Base-by-base conservation (phyloP, 2,888 invertebrate species). In the Poecilus cupreus region DNA sequence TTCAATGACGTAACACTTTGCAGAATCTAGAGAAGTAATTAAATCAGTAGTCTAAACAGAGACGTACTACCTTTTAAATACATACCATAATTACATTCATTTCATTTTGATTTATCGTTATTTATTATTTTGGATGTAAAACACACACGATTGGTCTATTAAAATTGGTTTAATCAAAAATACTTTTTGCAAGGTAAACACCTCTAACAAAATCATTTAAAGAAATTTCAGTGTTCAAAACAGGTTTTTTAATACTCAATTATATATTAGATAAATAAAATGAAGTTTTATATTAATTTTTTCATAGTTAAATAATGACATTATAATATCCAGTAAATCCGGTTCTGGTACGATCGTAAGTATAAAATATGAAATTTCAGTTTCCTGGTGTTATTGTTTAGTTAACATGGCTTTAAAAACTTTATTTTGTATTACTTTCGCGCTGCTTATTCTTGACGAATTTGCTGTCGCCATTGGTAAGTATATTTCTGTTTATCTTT, bases 321-420 rank as follows among this genome's bases (percentile, higher is more conserved):
- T 43, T 16, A 54, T 24, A 60, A 26, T 24, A 60, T n/a, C 20
- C 8, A 39, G 39, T 49, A 11, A 74, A 46, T 74, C 75, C 75
- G 75, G 75, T 51, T 75, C 75, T 75, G 49, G 24, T 10, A 10
- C 22, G 24, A 20, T n/a, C 8, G 16, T 3, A 32, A 32, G 39
- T 70, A 70, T 70, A 70, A 39, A 72, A 72, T 43, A 49, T 74
- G 6, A 54, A 32, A 75, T 32, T 10, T 16, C 13, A 18, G 13
- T 39, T 43, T 22, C 13, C 2, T 4, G n/a, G n/a, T 49, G 18
- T 16, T 43, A 72, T 72, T 22, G 43, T 11, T 13, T 5, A 13
- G 16, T 13, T 24, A 74, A 26, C 26, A 75, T 75, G 75, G 26
- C 75, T 54, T 5, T 54, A 3, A 75, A 75, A 54, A 49, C 49